These are phyloP conservation scores for Eilema caniola DNA, from an alignment of 2,888 invertebrate genomes.

Conservation along the genomic window DNA sequence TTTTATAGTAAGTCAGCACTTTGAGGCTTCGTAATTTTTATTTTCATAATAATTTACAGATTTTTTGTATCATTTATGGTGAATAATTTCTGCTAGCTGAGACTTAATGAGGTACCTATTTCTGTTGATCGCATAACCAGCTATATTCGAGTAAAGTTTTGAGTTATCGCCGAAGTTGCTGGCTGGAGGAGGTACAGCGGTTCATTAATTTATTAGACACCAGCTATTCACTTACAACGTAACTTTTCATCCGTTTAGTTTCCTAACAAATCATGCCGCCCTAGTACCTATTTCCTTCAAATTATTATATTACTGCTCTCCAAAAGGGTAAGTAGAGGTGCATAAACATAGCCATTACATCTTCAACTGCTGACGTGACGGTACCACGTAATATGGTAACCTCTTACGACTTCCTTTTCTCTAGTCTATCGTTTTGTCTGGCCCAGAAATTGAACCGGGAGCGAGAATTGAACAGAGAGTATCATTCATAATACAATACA, in stretches of 20 bases:
- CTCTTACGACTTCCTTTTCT: no score
- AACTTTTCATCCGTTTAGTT: constrained; percentile 25
- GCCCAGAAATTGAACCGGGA: no score
- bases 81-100: neutral
- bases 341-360: neutral
- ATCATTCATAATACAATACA: no score
- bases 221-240: constrained; percentile 42
- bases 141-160: constrained; percentile 39
- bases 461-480: no score
- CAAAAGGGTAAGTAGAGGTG: neutral
- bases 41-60: neutral
- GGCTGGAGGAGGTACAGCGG: constrained; percentile 19
- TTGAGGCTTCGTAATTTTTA: neutral
- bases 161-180: constrained; percentile 50
- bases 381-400: no score
- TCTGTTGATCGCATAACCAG: constrained; percentile 27
- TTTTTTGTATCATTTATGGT: neutral
- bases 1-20: neutral
- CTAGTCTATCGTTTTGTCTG: no score
- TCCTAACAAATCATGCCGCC: constrained; percentile 12
- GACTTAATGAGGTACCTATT: constrained; percentile 17
- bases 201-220: constrained; percentile 44
- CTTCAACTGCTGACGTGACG: neutral
- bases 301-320: no score
- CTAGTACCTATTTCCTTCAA: constrained; percentile 9